These are phyloP conservation scores for Venusia cambrica DNA, from an alignment of 2,888 invertebrate species.

Conservation along the genomic window DNA sequence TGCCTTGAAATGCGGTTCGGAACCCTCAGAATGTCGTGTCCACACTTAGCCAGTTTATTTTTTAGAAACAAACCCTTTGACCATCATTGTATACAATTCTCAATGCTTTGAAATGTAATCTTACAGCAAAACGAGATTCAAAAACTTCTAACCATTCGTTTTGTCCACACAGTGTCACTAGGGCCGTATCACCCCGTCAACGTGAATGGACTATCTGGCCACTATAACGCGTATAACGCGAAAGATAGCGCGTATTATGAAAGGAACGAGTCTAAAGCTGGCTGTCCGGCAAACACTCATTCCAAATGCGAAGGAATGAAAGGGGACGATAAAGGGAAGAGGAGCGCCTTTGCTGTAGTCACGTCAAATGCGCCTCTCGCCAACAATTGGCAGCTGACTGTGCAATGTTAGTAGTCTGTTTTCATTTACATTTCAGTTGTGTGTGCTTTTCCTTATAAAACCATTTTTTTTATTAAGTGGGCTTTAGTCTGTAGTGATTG, in stretches of 20 bases:
- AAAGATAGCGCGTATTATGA: slow-evolving; percentile 78
- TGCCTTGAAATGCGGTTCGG: no score
- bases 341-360: slow-evolving; percentile 83
- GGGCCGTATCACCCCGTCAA: slow-evolving; percentile 75
- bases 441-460: slow-evolving; percentile 39
- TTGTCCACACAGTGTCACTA: slow-evolving; percentile 66
- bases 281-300: slow-evolving; percentile 76
- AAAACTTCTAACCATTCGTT: no score
- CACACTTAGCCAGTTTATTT: no score
- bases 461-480: slow-evolving; percentile 24
- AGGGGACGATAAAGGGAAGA: slow-evolving; percentile 75
- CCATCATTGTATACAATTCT: no score
- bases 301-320: slow-evolving; percentile 71
- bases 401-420: slow-evolving; percentile 83
- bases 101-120: no score
- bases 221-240: slow-evolving; percentile 74
- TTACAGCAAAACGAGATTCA: no score
- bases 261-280: slow-evolving; percentile 71
- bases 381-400: slow-evolving; percentile 82
- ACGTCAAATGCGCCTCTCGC: slow-evolving; percentile 53
- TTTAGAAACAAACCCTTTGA: no score
- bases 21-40: no score
- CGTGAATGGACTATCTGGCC: slow-evolving; percentile 74
- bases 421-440: slow-evolving; percentile 36
- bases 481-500: no score